Conservation (phyloP, 2,113 vertebrate genomes). For the Hyperoodon ampullatus region DNA sequence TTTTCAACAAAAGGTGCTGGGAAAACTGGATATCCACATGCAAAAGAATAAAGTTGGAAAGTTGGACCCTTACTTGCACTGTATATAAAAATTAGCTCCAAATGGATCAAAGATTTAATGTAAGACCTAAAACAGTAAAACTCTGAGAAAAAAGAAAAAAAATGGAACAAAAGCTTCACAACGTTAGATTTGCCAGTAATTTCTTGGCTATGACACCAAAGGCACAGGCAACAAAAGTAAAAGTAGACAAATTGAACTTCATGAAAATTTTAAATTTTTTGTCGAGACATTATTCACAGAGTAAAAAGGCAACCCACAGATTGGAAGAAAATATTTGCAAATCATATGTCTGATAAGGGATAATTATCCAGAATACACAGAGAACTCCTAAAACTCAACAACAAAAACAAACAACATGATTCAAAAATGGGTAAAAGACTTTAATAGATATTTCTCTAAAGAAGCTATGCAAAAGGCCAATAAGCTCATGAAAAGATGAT, state of each 20-base stretch:
- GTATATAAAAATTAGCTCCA: neutral
- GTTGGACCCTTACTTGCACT: neutral
- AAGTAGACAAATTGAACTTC: neutral
- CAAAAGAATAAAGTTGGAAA: neutral
- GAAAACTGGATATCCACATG: neutral
- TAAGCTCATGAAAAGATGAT: neutral
- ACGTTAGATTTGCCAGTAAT: neutral
- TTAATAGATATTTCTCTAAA: neutral
- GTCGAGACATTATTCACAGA: neutral
- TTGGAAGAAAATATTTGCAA: neutral
- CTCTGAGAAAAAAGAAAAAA: neutral
- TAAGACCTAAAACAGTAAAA: neutral
- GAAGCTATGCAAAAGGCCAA: neutral
- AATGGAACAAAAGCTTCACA: neutral
- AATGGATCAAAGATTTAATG: neutral
- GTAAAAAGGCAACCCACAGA: neutral
- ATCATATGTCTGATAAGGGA: neutral
- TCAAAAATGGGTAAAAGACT: neutral
- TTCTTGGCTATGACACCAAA: neutral
- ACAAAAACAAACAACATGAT: neutral
- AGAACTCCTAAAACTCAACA: neutral
- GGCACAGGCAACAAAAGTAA: neutral
- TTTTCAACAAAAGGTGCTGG: neutral
- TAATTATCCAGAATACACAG: neutral
- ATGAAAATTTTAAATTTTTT: neutral